These are phyloP conservation scores for Pseudolaguvia tuberculata DNA, from an alignment of 2,113 vertebrate species.

Conservation along the genomic window DNA sequence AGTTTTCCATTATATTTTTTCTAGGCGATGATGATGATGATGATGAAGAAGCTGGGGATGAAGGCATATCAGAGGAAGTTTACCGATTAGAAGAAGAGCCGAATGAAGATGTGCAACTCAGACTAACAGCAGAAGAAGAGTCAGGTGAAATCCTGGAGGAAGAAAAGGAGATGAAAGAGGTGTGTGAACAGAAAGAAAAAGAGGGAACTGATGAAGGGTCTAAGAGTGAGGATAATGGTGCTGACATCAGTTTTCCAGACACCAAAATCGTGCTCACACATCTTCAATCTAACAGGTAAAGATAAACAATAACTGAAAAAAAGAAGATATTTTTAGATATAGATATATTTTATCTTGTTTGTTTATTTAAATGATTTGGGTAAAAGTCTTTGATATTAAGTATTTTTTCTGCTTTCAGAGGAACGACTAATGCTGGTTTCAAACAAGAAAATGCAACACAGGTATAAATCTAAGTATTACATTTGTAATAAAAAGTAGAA, in stretches of 20 bases:
- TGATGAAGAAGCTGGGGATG: slow-evolving; percentile 54
- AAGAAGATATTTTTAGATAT: too few relatives aligned
- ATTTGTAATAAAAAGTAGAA: neutral
- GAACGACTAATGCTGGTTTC: slow-evolving; percentile 54
- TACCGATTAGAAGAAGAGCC: slow-evolving; percentile 25
- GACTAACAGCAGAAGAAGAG: slow-evolving; percentile 4
- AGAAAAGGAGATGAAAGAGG: slow-evolving; percentile 26
- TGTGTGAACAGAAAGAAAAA: slow-evolving; percentile 37
- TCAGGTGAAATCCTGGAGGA: neutral
- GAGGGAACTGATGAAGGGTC: neutral
- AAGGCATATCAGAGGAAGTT: slow-evolving; percentile 20
- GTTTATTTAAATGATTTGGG: neutral
- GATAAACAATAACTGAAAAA: neutral
- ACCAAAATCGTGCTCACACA: slow-evolving; percentile 89
- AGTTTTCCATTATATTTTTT: neutral
- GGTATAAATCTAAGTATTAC: slow-evolving; percentile 56
- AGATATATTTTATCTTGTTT: neutral
- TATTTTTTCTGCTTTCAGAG: slow-evolving; percentile 52
- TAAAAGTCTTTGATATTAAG: neutral
- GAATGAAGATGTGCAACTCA: slow-evolving; percentile 23
- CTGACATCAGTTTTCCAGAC: slow-evolving; percentile 79
- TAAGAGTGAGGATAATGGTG: slow-evolving; percentile 35
- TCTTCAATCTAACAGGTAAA: slow-evolving; percentile 81
- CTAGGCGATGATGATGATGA: slow-evolving; percentile 67
- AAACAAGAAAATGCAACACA: slow-evolving; percentile 64